Conservation (phyloP, 1,140 invertebrate genomes). For the Ips typographus region DNA sequence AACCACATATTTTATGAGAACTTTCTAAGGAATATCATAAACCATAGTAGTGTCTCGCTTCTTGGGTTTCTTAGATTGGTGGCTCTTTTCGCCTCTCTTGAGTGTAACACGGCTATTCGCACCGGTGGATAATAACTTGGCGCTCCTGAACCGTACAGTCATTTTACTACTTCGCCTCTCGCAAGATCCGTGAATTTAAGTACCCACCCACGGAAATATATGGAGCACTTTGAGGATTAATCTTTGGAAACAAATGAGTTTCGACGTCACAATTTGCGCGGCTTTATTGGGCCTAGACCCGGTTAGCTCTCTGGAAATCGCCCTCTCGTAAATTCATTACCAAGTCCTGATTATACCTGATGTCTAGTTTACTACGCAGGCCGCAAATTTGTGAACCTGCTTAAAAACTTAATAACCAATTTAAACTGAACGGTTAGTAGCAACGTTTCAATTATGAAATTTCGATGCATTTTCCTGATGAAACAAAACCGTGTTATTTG, state of each 20-base stretch:
- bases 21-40: no score
- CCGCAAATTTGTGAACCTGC: no score
- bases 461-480: background rate
- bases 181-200: slow-evolving; percentile 24
- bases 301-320: slow-evolving; percentile 30
- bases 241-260: slow-evolving; percentile 33
- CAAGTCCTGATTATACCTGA: background rate
- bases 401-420: no score
- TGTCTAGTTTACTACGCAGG: slow-evolving; percentile 4
- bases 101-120: no score
- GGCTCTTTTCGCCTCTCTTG: no score
- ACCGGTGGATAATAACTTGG: background rate
- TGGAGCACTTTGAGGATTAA: slow-evolving; percentile 35
- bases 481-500: slow-evolving; percentile 1
- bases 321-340: slow-evolving; percentile 30
- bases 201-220: slow-evolving; percentile 32
- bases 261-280: slow-evolving; percentile 35
- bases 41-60: no score
- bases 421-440: no score
- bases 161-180: slow-evolving; percentile 18
- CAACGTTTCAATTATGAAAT: background rate
- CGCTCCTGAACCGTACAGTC: slow-evolving; percentile 1
- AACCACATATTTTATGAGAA: no score
- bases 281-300: slow-evolving; percentile 31
- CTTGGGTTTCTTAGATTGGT: no score